Evolutionary conservation across 2,888 invertebrate genomes (phyloP), one percentile per base, ranked within the genome.

Genomic region (Macrosiphum euphorbiae): DNA sequence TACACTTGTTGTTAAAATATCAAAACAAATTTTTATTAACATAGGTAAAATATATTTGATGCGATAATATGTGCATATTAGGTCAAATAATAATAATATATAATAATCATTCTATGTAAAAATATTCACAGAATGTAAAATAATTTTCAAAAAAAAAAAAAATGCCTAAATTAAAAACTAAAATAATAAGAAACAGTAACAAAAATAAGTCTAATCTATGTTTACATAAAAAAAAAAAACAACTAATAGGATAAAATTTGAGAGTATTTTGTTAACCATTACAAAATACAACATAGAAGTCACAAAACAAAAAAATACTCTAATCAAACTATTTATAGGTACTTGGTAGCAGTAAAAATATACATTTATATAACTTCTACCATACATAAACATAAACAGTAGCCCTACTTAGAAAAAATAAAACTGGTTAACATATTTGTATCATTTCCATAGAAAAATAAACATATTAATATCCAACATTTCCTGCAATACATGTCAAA

Each of bases 161-260:
- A 78, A 52, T 61, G 26, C 67, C 61, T 94, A 94, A 86, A 90
- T 61, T 90, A 90, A 86, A 78, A 94, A 94, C 87, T 93, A 93
- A 85, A 93, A 88, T 88, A 89, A 89, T 78, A 92, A 92, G 78
- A 93, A 94, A 94, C 94, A 94, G 90, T 90, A 94, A 94, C 90
- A 94, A 90, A 90, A 90, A 90, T 94, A 94, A 87, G 88, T 87
- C 90, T 94, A 90, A 89, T 94, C 86, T 86, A 85, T 90, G 44
- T 35, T 90, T 86, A 94, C 50, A 86, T 93, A 88, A 84, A 88
- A 52, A 92, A 88, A 55, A 90, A 94, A 94, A 94, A 94, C 94
- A 94, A 90, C 94, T 94, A 94, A 94, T 94, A 94, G 94, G 94
- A 94, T 86, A 90, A 85, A 86, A 86, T 84, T 94, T 85, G 90